Conservation (phyloP, 2,113 vertebrate genomes). For the Chaetura pelagica region DNA sequence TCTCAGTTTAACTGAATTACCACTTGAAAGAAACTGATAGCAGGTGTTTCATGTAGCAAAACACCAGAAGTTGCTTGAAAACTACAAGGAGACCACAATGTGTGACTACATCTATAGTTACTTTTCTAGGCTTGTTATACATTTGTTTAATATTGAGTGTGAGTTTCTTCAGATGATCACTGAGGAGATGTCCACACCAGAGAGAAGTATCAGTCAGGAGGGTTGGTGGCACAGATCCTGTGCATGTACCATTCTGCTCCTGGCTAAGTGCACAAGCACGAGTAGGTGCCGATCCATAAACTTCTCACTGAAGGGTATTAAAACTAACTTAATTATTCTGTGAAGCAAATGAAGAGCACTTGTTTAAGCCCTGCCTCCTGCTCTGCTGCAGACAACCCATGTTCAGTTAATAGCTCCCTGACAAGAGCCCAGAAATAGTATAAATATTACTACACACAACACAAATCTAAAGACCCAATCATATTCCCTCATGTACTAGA, state of each 20-base stretch:
- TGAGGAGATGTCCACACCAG: neutral
- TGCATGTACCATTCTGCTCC: neutral
- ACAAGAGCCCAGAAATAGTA: neutral
- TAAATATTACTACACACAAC: neutral
- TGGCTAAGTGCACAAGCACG: fast-evolving
- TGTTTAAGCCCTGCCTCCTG: neutral
- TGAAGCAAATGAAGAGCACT: neutral
- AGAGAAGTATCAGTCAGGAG: neutral
- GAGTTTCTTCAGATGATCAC: neutral
- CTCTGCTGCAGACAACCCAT: neutral
- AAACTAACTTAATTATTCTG: neutral
- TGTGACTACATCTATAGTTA: neutral
- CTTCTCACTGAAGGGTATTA: neutral
- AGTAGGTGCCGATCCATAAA: neutral
- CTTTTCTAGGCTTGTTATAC: neutral
- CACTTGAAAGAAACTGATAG: slow-evolving; percentile 26
- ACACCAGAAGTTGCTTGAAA: neutral
- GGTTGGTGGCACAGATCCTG: neutral
- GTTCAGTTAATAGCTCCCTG: neutral
- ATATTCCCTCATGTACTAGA: neutral
- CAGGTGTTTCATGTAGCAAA: neutral
- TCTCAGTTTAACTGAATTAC: slow-evolving; percentile 33
- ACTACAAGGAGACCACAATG: neutral
- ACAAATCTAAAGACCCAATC: neutral
- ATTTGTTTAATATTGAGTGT: neutral